Evolutionary conservation across 2,113 vertebrate genomes (phyloP).

Genomic region (Saccopteryx leptura): DNA sequence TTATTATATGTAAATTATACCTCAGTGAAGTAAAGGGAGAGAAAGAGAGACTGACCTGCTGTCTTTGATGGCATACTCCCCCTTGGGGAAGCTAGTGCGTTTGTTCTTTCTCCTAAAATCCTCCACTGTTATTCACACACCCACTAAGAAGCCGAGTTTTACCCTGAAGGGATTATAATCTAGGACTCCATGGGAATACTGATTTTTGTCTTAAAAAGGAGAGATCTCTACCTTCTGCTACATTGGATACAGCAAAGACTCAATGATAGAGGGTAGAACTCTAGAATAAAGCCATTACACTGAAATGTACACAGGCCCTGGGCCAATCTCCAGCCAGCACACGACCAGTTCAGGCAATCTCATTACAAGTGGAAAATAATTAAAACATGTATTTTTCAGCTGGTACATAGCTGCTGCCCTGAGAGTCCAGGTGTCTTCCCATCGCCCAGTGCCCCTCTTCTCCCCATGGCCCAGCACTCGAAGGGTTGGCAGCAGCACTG

Average conservation of each 20-base stretch:
- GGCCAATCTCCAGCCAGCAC: too few species aligned
- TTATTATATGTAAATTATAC: not conserved
- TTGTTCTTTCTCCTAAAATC: not conserved
- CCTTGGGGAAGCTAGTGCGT: not conserved
- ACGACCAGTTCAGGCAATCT: not conserved
- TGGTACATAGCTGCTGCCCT: not conserved
- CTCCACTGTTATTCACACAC: not conserved
- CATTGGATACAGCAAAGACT: not conserved
- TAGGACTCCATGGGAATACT: not conserved
- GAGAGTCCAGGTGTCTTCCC: not conserved
- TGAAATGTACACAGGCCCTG: not conserved
- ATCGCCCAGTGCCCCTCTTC: not conserved
- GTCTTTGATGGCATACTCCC: not conserved
- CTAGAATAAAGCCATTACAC: not conserved
- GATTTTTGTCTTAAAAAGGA: not conserved
- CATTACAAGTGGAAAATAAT: not conserved
- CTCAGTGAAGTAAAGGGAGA: not conserved
- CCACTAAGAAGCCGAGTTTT: conserved; percentile 5
- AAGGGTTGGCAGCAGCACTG: not conserved
- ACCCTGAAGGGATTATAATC: not conserved
- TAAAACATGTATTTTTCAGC: not conserved
- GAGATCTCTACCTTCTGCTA: not conserved
- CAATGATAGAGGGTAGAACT: not conserved
- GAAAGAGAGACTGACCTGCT: not conserved
- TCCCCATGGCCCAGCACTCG: not conserved